Base-by-base conservation (phyloP, 2,888 invertebrate species). In the Eubasilissa splendida region DNA sequence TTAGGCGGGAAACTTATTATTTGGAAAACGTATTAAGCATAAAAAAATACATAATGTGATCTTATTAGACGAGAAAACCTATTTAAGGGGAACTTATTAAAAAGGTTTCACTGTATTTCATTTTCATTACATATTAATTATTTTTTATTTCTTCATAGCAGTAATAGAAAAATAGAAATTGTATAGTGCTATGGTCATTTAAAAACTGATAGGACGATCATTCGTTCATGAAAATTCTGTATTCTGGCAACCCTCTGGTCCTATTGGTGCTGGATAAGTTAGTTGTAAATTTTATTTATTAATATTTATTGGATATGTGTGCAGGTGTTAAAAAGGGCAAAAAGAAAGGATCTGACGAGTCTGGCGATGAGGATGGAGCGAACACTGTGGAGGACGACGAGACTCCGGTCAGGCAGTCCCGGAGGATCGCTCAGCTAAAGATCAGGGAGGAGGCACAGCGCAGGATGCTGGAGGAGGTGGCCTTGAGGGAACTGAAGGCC, bases 351-450 rank as follows among this genome's bases (percentile, higher is more conserved):
- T 63, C 73, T 7, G 73, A 71, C 14, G 77, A 54, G 58, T 77
- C 77, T 5, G 80, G 70, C 10, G 77, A 65, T n/a, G 80, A 80
- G 33, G 77, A 77, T 7, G 70, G 68, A 12, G 50, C 54, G 56
- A 31, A 68, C 66, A 68, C 33, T 7, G 50, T 52, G 9, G 86
- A 88, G 0, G 88, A 90, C 1, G 90, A 89, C 70, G 85, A 88
- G 31, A 87, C 91, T 14, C 92, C 92, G 0, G 94, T 96, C 4
- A 89, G 97, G 8, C 95, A 96, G 86, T 96, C 96, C 2, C 91
- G 97, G 0, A 91, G 97, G 81, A 96, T 97, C 85, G 97, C 97
- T 0, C 96, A 96, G 87, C 91, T 96, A 85, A 96, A 96, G 87
- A 96, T 97, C 80, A 94, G 93, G 84, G 96, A 97, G 86, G 96